A percentile compares a stretch with the other conserved stretches of the same genome.
Conservation (phyloP, 2,888 invertebrate species). For the Volucella zonaria region DNA sequence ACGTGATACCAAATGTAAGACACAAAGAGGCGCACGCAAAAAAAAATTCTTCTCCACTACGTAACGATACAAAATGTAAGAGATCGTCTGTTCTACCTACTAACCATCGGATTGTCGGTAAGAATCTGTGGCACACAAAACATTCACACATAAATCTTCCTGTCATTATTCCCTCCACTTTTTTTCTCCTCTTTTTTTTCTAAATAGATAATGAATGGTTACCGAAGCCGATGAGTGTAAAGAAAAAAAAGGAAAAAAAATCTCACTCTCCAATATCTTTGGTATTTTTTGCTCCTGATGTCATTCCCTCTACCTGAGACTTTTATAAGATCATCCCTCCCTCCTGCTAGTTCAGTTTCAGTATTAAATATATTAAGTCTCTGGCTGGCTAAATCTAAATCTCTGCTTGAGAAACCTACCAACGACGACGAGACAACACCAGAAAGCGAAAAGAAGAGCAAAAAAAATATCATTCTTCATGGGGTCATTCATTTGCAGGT, state of each 20-base stretch:
- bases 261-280: slow-evolving; percentile 55
- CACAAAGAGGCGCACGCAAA: slow-evolving; percentile 64
- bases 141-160: slow-evolving; percentile 74
- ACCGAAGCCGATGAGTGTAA: slow-evolving; percentile 53
- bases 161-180: slow-evolving; percentile 62
- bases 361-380: too few relatives aligned
- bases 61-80: slow-evolving; percentile 45
- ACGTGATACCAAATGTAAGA: slow-evolving; percentile 61
- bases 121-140: slow-evolving; percentile 69
- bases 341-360: slow-evolving; percentile 20
- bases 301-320: slow-evolving; percentile 71
- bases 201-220: slow-evolving; percentile 73
- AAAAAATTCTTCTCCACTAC: slow-evolving; percentile 19
- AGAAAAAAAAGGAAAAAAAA: slow-evolving; percentile 35
- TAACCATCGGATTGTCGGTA: slow-evolving; percentile 65
- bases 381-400: slow-evolving; percentile 46
- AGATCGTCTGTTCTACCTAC: slow-evolving; percentile 64
- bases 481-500: slow-evolving; percentile 73
- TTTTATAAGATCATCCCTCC: slow-evolving; percentile 65
- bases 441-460: slow-evolving; percentile 71
- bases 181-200: slow-evolving; percentile 36
- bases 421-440: slow-evolving; percentile 38
- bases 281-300: slow-evolving; percentile 62
- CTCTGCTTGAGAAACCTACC: slow-evolving; percentile 54
- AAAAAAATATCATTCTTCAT: slow-evolving; percentile 59